Base-by-base conservation (phyloP, 1,140 invertebrate genomes). In the Tribolium castaneum region DNA sequence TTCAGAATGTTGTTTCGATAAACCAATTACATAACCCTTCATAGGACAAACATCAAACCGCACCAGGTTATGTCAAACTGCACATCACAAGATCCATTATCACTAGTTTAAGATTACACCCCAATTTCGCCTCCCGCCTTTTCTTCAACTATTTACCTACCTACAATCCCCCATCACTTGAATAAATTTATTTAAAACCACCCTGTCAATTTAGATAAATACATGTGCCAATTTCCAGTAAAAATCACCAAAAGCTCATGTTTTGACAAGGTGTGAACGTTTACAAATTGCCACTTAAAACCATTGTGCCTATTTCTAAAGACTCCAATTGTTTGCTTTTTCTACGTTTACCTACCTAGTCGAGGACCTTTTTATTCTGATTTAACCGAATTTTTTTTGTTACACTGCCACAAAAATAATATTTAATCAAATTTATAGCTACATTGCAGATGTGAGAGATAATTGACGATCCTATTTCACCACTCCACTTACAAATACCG, bases 11-110 rank as follows among this genome's bases (percentile, higher is more conserved):
- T 82, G 81, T 82, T 82, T 78, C 81, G 77, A 82, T 82, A 82
- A 82, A 82, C 81, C 81, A 82, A 82, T 82, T 82, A 82, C 49
- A 39, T 80, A 75, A 80, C 81, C 81, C 81, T 82, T 82, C 76
- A 80, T 80, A 80, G 77, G 77, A 80, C 79, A 79, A 82, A 82
- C 71, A 80, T 66, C 75, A 75, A 80, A 80, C 80, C 80, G 45
- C 74, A 56, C 35, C 39, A 77, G 71, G 78, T 70, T 77, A 74
- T 34, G 52, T 71, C 70, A 77, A 77, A 77, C 75, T 80, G 52
- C 22, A 74, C 76, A 80, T 80, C 51, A 56, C 39, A 77, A 12
- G 54, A 54, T 71, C 25, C 73, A 76, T 79, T 79, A 71, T 75
- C 59, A 49, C 35, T 66, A 56, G 74, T 49, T 52, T 66, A 62